Conservation (phyloP, 2,113 vertebrate species). For the Otolemur garnettii region DNA sequence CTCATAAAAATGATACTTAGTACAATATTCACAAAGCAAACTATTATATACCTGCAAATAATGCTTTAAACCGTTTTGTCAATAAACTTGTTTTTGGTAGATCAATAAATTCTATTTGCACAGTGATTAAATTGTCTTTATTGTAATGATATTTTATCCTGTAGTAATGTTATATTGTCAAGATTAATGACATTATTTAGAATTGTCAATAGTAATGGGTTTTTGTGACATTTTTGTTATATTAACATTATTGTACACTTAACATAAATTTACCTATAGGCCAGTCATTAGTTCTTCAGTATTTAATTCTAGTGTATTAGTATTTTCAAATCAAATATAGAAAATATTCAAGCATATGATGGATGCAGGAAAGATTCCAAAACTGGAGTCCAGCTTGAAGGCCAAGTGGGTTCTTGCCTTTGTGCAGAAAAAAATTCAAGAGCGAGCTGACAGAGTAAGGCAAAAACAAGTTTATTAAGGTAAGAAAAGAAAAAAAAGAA, state of each 20-base stretch:
- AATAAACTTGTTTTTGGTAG: slow-evolving; percentile 87
- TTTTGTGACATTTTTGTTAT: slow-evolving; percentile 84
- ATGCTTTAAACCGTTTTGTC: slow-evolving; percentile 86
- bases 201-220: slow-evolving; percentile 79
- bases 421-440: no score
- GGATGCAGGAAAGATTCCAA: no score
- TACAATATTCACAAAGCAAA: slow-evolving; percentile 66
- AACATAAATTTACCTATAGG: slow-evolving; percentile 85
- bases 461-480: no score
- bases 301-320: slow-evolving; percentile 83
- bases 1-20: slow-evolving; percentile 53
- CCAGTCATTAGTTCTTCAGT: slow-evolving; percentile 77
- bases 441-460: no score
- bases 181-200: slow-evolving; percentile 86
- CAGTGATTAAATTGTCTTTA: slow-evolving; percentile 87
- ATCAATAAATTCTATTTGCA: slow-evolving; percentile 85
- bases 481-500: neutral
- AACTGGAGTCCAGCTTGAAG: no score
- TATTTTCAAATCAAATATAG: slow-evolving; percentile 51
- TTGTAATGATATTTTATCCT: slow-evolving; percentile 84
- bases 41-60: slow-evolving; percentile 81
- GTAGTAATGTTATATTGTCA: slow-evolving; percentile 79
- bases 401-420: no score
- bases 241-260: slow-evolving; percentile 82
- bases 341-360: slow-evolving; percentile 55